These are phyloP conservation scores for Macquaria australasica DNA, from an alignment of 2,113 vertebrate genomes.

Conservation along the genomic window DNA sequence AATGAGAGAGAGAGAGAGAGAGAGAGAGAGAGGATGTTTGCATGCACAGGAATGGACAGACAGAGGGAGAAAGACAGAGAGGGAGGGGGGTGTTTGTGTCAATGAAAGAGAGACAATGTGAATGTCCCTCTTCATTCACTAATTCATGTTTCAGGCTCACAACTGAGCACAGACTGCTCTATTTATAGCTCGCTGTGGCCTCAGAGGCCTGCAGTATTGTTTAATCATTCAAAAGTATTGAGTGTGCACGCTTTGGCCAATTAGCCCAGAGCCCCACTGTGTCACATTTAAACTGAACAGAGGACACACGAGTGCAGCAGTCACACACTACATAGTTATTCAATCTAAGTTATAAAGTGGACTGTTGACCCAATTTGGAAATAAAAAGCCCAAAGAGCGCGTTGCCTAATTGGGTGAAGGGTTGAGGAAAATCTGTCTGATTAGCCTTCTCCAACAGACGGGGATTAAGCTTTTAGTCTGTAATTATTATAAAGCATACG, in stretches of 20 bases:
- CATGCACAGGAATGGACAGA: background rate
- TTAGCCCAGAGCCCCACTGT: slow-evolving; percentile 10
- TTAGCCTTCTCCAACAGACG: slow-evolving; percentile 79
- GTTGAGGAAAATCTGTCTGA: slow-evolving; percentile 67
- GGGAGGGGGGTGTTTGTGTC: background rate
- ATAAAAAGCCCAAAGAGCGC: slow-evolving; percentile 3
- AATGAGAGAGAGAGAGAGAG: background rate
- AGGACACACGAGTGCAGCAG: background rate
- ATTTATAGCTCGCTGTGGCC: background rate
- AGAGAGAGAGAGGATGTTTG: no score
- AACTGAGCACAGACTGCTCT: background rate
- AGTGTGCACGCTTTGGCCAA: slow-evolving; percentile 23
- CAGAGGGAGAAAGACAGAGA: background rate
- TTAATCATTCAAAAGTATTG: slow-evolving; percentile 50
- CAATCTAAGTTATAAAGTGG: background rate
- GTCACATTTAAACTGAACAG: background rate
- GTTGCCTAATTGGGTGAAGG: slow-evolving; percentile 52
- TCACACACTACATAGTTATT: background rate
- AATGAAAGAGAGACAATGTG: slow-evolving; percentile 16
- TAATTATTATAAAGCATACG: slow-evolving; percentile 76
- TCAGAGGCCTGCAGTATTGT: background rate
- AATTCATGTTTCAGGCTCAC: background rate
- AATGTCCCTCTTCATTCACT: background rate
- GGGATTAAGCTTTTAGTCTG: slow-evolving; percentile 77
- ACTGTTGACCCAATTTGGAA: background rate